phyloP scores from a whole-genome alignment of 2,797 vertebrate genomes.

The Mareca penelope region DNA sequence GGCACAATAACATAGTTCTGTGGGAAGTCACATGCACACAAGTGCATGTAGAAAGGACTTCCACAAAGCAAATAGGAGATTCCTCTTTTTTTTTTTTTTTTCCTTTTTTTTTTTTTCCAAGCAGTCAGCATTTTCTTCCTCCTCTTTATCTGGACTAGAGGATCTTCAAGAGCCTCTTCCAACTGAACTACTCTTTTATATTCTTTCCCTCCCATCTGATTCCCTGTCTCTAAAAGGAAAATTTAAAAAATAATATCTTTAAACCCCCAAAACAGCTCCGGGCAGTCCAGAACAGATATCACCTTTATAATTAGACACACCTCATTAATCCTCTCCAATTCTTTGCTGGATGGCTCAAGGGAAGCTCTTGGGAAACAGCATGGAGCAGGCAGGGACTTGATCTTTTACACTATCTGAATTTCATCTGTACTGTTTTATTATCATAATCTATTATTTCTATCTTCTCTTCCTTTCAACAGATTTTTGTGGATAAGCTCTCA shows the following conservation, averaged over 20 bases:
- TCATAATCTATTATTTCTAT: neutral
- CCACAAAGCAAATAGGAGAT: neutral
- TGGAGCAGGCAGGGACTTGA: constrained; percentile 11
- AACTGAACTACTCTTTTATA: neutral
- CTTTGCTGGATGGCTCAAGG: neutral
- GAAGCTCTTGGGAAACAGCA: constrained; percentile 16
- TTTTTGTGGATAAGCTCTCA: neutral
- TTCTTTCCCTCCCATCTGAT: neutral
- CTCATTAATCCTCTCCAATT: neutral
- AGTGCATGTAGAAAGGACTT: neutral
- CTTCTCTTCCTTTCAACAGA: neutral
- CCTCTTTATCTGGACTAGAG: neutral
- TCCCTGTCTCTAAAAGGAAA: neutral
- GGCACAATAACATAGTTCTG: neutral
- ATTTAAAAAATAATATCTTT: neutral
- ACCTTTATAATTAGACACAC: neutral
- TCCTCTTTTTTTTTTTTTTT: neutral
- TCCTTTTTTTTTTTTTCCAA: neutral
- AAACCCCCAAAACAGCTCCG: neutral
- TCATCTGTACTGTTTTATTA: neutral
- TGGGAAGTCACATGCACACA: neutral
- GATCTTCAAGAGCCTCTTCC: neutral
- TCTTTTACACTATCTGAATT: neutral
- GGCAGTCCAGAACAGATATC: neutral
- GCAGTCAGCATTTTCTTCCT: neutral